Conservation (phyloP, 2,888 invertebrate genomes). For the Xylota segnis region DNA sequence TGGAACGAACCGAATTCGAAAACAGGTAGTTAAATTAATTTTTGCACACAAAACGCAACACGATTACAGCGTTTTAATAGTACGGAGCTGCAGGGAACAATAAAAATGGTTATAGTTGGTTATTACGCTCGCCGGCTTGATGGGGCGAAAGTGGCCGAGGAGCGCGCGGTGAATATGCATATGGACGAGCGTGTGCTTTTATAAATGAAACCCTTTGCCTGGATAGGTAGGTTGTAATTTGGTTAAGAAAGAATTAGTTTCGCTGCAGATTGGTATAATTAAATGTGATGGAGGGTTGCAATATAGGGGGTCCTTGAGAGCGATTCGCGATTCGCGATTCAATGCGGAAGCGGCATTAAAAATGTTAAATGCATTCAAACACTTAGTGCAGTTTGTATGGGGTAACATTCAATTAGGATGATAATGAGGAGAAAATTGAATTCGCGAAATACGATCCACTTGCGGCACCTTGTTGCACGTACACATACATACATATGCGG, state of each 20-base stretch:
- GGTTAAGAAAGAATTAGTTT: conserved; percentile 60
- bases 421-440: conserved; percentile 46
- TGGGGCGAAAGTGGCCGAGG: conserved; percentile 51
- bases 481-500: background rate
- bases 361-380: conserved; percentile 40
- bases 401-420: conserved; percentile 38
- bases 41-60: conserved; percentile 71
- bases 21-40: conserved; percentile 75
- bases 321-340: too few species aligned
- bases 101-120: conserved; percentile 49
- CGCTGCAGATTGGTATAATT: conserved; percentile 56
- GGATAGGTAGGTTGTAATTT: conserved; percentile 47
- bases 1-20: conserved; percentile 69
- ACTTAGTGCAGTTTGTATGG: conserved; percentile 24
- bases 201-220: conserved; percentile 34
- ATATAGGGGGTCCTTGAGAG: conserved; percentile 13
- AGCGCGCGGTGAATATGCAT: background rate
- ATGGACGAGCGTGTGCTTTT: conserved; percentile 15
- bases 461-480: background rate
- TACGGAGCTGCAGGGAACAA: conserved; percentile 46
- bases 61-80: conserved; percentile 66
- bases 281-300: conserved; percentile 42
- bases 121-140: conserved; percentile 28
- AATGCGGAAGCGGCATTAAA: background rate
- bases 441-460: background rate